phyloP scores from a whole-genome alignment of 2,113 vertebrate species.

The Hemibates koningsi region DNA sequence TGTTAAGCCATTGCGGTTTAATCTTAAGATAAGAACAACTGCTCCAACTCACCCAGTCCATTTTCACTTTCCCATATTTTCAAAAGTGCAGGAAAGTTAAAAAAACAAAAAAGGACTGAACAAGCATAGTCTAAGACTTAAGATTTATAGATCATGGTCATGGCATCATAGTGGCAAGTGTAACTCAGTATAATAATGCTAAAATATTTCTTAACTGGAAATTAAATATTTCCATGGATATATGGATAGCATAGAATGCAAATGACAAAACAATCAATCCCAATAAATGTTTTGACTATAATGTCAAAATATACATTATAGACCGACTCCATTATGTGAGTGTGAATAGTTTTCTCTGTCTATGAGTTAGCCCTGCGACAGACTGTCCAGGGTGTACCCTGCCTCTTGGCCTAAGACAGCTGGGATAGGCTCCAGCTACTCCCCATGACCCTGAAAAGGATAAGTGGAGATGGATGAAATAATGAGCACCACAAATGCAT shows the following conservation, averaged over 20 bases:
- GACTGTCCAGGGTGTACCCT: rapidly evolving
- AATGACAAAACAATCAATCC: neutral
- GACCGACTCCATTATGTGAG: neutral
- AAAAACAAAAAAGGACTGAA: neutral
- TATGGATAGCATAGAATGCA: neutral
- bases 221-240: neutral
- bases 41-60: neutral
- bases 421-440: neutral
- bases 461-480: neutral
- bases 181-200: neutral
- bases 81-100: neutral
- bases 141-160: neutral
- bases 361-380: neutral
- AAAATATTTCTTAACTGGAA: neutral
- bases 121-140: neutral
- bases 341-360: neutral
- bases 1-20: neutral
- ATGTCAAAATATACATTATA: neutral
- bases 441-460: neutral
- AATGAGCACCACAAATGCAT: neutral
- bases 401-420: neutral
- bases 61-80: neutral
- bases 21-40: neutral
- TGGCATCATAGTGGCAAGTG: neutral
- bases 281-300: neutral